These are phyloP conservation scores for Oreochromis spilurus DNA, from an alignment of 2,113 vertebrate species.

Conservation along the genomic window DNA sequence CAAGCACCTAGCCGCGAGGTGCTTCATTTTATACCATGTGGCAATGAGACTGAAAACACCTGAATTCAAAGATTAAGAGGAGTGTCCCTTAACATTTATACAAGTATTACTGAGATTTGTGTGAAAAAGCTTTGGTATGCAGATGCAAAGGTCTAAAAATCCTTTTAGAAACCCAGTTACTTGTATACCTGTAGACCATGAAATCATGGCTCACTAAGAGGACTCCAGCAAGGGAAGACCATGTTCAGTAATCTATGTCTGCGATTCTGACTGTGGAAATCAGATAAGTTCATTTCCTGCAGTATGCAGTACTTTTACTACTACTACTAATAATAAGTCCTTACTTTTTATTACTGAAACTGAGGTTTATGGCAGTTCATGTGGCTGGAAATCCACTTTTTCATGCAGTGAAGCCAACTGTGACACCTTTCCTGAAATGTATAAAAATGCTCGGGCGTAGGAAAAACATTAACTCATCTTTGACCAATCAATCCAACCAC, in stretches of 20 bases:
- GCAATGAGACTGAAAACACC: neutral
- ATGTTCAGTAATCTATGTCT: neutral
- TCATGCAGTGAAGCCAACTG: neutral
- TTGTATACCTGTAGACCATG: neutral
- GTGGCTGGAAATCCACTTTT: neutral
- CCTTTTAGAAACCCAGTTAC: neutral
- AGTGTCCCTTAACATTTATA: accelerated
- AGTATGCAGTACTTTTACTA: accelerated
- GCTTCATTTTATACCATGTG: accelerated
- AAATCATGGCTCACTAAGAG: neutral
- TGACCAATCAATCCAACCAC: neutral
- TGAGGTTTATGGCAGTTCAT: neutral
- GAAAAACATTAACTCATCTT: neutral
- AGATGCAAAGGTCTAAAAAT: accelerated
- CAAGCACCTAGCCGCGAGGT: accelerated
- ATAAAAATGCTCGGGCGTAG: accelerated
- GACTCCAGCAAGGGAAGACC: neutral
- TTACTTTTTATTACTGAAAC: neutral
- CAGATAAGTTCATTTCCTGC: neutral
- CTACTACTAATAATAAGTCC: accelerated
- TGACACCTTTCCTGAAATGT: neutral
- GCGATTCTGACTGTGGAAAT: neutral
- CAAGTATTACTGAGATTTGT: neutral
- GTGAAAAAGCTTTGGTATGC: accelerated
- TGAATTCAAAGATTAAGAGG: neutral